Percentiles rank a stretch among this genome's conserved stretches.
Evolutionary conservation across 2,888 invertebrate genomes (phyloP).

Genomic region (Rhorus exstirpatorius): DNA sequence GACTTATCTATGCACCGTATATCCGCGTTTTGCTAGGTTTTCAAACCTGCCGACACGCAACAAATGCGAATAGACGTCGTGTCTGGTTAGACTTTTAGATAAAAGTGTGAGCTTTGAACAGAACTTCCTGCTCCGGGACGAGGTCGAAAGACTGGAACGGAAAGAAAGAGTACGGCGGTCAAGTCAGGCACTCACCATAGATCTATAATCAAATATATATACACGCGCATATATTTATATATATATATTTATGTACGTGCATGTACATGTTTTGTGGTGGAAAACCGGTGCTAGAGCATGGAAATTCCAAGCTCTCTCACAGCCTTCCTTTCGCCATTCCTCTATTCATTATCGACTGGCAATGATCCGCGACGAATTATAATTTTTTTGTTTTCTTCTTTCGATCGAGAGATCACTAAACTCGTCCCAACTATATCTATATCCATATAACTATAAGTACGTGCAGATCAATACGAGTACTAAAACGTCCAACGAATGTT

Average conservation of each 20-base stretch:
- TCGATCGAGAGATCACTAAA: conserved; percentile 41
- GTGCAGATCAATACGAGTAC: conserved; percentile 28
- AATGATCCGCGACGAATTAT: conserved; percentile 66
- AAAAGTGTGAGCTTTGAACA: neutral
- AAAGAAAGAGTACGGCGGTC: conserved; percentile 61
- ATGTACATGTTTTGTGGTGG: conserved; percentile 18
- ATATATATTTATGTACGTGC: neutral
- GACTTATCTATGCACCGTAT: neutral
- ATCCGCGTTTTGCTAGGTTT: conserved; percentile 36
- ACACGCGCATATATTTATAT: neutral
- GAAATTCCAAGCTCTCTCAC: conserved; percentile 43
- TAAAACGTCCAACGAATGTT: neutral
- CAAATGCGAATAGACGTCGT: too few relatives aligned
- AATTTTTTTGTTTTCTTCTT: conserved; percentile 34
- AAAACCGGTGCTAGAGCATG: conserved; percentile 52
- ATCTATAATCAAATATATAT: conserved; percentile 35
- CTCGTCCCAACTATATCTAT: conserved; percentile 21
- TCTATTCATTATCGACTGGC: conserved; percentile 41
- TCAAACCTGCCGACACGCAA: conserved; percentile 64
- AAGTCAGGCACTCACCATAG: conserved; percentile 49
- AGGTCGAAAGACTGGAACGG: conserved; percentile 63
- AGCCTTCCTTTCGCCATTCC: conserved; percentile 3
- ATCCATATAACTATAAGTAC: neutral
- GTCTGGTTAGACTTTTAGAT: too few relatives aligned
- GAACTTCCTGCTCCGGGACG: conserved; percentile 65